These are phyloP conservation scores for Limnephilus auricula DNA, from an alignment of 2,888 invertebrate species.

Conservation along the genomic window DNA sequence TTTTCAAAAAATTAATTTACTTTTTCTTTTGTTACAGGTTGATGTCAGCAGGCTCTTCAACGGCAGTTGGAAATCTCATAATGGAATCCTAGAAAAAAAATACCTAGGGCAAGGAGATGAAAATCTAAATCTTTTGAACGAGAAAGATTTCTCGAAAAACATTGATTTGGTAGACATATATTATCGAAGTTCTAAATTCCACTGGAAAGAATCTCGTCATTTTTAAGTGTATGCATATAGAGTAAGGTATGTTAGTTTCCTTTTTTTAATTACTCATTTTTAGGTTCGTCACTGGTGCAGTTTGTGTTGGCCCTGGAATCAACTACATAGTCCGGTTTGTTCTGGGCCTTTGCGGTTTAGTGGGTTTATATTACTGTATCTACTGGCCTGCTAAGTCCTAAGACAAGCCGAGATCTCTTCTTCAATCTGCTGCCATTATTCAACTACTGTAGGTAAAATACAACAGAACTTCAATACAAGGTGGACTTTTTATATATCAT, in stretches of 20 bases:
- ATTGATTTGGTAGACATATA: background rate
- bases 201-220: background rate
- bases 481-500: background rate
- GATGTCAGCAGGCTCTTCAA: background rate
- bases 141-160: background rate
- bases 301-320: background rate
- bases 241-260: background rate
- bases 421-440: background rate
- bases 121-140: background rate
- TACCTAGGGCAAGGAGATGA: background rate
- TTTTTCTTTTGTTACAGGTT: background rate
- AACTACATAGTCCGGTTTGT: constrained; percentile 68
- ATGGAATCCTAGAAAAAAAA: background rate
- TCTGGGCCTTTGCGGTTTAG: constrained; percentile 87
- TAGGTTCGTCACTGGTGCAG: background rate
- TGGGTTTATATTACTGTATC: constrained; percentile 78
- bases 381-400: constrained; percentile 94
- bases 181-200: background rate
- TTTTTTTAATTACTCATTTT: background rate
- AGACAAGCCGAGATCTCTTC: constrained; percentile 76
- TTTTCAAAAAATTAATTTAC: background rate
- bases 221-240: background rate
- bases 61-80: too few relatives aligned
- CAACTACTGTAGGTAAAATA: too few relatives aligned
- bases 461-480: background rate